Evolutionary conservation across 2,797 vertebrate genomes (phyloP), one percentile per base, ranked within the genome.

Genomic region (Sus cebifrons): DNA sequence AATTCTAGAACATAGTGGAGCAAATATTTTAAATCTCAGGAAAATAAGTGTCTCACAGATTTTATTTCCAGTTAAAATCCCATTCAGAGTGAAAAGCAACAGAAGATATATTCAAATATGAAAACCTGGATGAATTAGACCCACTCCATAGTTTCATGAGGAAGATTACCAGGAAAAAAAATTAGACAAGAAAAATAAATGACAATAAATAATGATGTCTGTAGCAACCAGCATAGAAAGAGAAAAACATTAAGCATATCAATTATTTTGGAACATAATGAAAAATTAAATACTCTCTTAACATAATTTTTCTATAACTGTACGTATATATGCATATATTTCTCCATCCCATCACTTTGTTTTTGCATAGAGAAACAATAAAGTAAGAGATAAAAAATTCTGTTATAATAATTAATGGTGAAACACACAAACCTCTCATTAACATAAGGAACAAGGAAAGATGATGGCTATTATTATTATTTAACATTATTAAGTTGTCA

Each of bases 21-120:
- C 6, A 58, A 49, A n/a, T 52, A 20, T 62, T 71, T 86, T 67
- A 67, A 78, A 18, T 70, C 29, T 81, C 10, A 29, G 25, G 2
- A 58, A 74, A 85, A 78, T 54, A 71, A 83, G 12, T 56, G 12
- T 56, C 3, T 7, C 6, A 18, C 1, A 54, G 12, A 32, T 81
- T 84, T 79, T 87, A 84, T 79, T 92, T 95, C 13, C 18, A 60
- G 25, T 14, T 20, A 89, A 67, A 86, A 84, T 65, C 2, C 11
- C 13, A 82, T 89, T 83, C 21, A 85, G 70, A 3, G 27, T 86
- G 21, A 77, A 68, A 81, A 14, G 11, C 36, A 56, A 56, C 2
- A 94, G 21, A 62, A 82, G 16, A 36, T 49, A 71, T 23, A 7
- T 29, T 82, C 6, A 64, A 79, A 81, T 54, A 85, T 8, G 27